These are phyloP conservation scores for Tauraco hartlaubi DNA, from an alignment of 2,797 vertebrate species.

Conservation along the genomic window DNA sequence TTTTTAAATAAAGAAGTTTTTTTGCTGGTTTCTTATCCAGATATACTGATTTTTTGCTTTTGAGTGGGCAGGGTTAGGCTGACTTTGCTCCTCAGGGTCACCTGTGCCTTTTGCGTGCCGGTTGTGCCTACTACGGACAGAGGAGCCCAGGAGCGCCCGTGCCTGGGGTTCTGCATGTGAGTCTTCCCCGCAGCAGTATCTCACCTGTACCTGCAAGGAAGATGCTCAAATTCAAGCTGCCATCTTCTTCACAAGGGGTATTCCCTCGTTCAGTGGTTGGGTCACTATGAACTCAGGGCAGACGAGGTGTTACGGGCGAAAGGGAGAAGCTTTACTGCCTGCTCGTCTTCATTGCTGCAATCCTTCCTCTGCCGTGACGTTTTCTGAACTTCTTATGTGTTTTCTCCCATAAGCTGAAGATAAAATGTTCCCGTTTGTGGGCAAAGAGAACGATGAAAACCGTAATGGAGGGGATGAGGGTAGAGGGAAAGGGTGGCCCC, in stretches of 20 bases:
- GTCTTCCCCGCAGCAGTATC: background rate
- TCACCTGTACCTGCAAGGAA: background rate
- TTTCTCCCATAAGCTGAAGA: background rate
- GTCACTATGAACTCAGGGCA: background rate
- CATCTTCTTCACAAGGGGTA: background rate
- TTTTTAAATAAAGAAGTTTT: fast-evolving
- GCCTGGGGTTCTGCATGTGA: background rate
- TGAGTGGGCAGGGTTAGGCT: background rate
- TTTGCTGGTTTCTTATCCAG: background rate
- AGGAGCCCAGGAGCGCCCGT: background rate
- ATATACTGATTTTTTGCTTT: background rate
- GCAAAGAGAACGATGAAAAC: background rate
- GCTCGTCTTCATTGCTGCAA: background rate
- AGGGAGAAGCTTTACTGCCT: background rate
- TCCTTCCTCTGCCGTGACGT: background rate
- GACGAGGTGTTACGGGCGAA: fast-evolving
- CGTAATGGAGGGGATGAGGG: fast-evolving
- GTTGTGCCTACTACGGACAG: background rate
- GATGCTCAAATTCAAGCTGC: background rate
- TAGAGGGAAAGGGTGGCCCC: background rate
- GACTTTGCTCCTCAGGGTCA: background rate
- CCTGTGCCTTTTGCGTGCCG: background rate
- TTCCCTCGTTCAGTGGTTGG: background rate
- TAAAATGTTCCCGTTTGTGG: background rate
- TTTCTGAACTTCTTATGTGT: background rate